Evolutionary conservation across 2,797 vertebrate genomes (phyloP), one percentile per base, ranked within the genome.

Genomic region (Chloroceryle inda): DNA sequence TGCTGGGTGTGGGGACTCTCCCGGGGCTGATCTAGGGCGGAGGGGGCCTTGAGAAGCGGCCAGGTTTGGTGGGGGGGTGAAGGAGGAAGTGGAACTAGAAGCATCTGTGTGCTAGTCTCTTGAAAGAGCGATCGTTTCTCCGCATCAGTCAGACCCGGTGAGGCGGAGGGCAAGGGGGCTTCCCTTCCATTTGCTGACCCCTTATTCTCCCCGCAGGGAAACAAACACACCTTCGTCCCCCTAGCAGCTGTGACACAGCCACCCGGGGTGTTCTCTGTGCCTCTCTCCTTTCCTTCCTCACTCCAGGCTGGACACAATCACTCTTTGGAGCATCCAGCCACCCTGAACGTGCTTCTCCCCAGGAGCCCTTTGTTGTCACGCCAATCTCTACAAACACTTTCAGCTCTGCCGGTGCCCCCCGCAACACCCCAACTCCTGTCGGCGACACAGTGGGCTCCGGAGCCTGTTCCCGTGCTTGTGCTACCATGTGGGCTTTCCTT

Each of bases 181-280:
- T 89, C 38, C 11, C 29, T 73, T 50, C 0, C 0, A 0, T 74
- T 67, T 75, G 42, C 66, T 50, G 38, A 14, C 21, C 35, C 29
- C 67, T 77, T 47, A 13, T 72, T 82, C 71, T 14, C 23, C n/a
- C 19, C 1, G 0, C n/a, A 44, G 45, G 22, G 58, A 18, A 64
- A 15, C 0, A 1, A 56, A 55, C 44, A 26, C 44, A 16, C 26
- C 42, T 16, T 10, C 16, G 2, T 56, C 45, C 52, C 52, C 4
- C 7, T 33, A 1, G 0, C 4, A 45, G 23, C 23, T 6, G 29
- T 47, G 61, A 50, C 11, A 4, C 0, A 24, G 49, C 49, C 56
- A 26, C 27, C 40, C 0, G 1, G 21, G 56, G 6, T 44, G 63
- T 13, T 61, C 21, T 33, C 37, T 8, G 18, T 52, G 38, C 52